Evolutionary conservation across 1,140 invertebrate genomes (phyloP).

Genomic region (Scylla paramamosain): DNA sequence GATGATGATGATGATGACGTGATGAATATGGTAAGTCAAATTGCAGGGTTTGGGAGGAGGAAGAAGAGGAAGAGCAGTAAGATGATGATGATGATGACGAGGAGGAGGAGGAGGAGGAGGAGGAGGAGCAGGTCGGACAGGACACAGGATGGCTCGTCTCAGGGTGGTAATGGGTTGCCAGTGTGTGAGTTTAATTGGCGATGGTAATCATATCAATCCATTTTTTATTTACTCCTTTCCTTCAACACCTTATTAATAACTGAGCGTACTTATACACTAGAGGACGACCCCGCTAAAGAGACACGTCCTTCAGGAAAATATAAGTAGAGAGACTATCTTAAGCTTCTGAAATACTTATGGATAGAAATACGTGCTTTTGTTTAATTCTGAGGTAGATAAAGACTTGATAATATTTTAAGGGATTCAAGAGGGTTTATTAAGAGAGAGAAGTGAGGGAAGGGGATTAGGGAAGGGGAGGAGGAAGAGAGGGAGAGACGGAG

Average conservation of each 20-base stretch:
- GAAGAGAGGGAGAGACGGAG: neutral
- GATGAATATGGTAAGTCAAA: no score
- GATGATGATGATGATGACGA: neutral
- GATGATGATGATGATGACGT: no score
- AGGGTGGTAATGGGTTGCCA: conserved; percentile 24
- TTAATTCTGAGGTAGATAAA: neutral
- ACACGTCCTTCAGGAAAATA: neutral
- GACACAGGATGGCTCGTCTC: conserved; percentile 8
- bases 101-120: neutral
- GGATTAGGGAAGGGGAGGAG: neutral
- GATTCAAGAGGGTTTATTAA: no score
- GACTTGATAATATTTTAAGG: neutral
- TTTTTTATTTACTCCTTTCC: neutral
- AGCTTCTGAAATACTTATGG: neutral
- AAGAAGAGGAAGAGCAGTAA: neutral
- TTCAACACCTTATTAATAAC: neutral
- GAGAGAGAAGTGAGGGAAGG: neutral
- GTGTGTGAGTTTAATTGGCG: conserved; percentile 50
- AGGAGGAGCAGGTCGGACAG: neutral
- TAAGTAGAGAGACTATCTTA: neutral
- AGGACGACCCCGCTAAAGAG: neutral
- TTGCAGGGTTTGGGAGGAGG: no score
- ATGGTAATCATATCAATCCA: conserved; percentile 54
- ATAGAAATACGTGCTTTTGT: neutral
- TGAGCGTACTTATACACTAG: conserved; percentile 32